Evolutionary conservation across 2,888 invertebrate genomes (phyloP).

Genomic region (Hirtodrosophila confusa): DNA sequence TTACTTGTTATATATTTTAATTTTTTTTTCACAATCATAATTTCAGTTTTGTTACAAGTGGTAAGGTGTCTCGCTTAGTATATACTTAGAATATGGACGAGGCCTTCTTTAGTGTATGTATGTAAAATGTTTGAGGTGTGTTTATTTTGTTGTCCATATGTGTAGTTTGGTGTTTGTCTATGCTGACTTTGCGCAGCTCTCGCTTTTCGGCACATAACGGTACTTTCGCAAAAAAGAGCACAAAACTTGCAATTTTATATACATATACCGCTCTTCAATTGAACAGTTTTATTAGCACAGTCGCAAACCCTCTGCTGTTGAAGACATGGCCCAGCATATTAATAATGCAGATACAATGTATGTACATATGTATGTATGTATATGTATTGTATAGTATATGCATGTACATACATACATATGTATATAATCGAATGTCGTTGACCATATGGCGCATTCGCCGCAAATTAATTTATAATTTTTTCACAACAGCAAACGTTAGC

Average conservation of each 20-base stretch:
- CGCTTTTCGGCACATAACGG: conserved; percentile 34
- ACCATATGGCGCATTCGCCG: conserved; percentile 48
- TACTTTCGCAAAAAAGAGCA: conserved; percentile 10
- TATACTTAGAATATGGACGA: conserved; percentile 5
- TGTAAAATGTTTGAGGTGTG: not conserved
- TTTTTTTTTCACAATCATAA: too few species aligned
- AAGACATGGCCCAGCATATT: conserved; percentile 32
- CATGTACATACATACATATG: not conserved
- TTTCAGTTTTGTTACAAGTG: too few species aligned
- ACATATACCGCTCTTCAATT: too few species aligned
- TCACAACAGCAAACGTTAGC: not conserved
- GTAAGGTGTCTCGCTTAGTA: too few species aligned
- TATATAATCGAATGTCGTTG: conserved; percentile 22
- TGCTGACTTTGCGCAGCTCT: conserved; percentile 19
- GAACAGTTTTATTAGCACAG: conserved; percentile 45
- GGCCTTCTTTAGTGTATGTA: not conserved
- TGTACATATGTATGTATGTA: not conserved
- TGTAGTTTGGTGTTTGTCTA: conserved; percentile 14
- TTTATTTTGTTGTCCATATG: conserved; percentile 2
- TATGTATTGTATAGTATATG: not conserved
- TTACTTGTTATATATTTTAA: too few species aligned
- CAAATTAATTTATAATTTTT: conserved; percentile 29
- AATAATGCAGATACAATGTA: conserved; percentile 11
- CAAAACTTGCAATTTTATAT: conserved; percentile 30
- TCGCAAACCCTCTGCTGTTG: conserved; percentile 11